These are phyloP conservation scores for Daboia siamensis DNA, from an alignment of 2,113 vertebrate genomes.

Conservation along the genomic window DNA sequence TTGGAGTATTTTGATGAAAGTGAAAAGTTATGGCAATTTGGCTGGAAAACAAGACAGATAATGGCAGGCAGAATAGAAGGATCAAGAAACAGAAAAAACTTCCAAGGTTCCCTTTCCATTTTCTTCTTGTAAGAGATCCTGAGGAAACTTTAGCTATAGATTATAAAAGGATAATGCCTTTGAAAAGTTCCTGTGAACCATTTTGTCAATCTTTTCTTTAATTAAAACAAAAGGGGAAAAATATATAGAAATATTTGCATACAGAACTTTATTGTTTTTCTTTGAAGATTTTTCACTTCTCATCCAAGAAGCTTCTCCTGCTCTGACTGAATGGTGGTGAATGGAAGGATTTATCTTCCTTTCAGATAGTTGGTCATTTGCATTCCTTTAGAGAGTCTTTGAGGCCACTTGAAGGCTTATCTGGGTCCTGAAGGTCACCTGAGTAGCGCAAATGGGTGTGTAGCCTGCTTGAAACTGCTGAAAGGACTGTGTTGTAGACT, in stretches of 20 bases:
- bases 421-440: no score
- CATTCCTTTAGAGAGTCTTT: no score
- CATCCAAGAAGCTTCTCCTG: no score
- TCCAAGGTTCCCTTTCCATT: neutral
- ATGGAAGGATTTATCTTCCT: no score
- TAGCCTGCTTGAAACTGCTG: no score
- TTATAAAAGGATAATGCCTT: neutral
- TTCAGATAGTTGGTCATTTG: no score
- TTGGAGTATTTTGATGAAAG: neutral
- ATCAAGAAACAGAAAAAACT: neutral
- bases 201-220: neutral
- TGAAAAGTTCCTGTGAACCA: neutral
- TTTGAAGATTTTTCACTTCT: no score
- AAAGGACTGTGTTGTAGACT: no score
- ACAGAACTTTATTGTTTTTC: no score
- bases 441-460: no score
- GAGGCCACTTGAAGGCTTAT: no score
- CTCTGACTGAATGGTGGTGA: no score
- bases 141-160: neutral
- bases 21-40: neutral
- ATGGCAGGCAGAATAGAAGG: neutral
- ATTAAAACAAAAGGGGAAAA: neutral
- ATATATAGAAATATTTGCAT: neutral
- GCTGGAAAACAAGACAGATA: neutral
- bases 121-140: neutral